Evolutionary conservation across 2,888 invertebrate species (phyloP).

Genomic region (Orthonychiurus folsomi): DNA sequence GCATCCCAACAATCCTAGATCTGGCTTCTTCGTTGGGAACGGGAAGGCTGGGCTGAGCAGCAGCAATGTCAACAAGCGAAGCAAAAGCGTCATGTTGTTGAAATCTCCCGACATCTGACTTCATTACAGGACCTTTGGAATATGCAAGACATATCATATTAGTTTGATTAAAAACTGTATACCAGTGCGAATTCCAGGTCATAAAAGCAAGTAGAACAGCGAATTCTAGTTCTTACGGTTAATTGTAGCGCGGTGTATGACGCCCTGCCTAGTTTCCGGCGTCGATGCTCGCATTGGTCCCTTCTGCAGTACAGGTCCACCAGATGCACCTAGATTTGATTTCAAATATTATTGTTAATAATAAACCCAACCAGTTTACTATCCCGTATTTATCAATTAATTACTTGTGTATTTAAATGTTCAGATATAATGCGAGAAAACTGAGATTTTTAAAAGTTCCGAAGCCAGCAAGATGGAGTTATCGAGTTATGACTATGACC

Average conservation of each 20-base stretch:
- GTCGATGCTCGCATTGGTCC: background rate
- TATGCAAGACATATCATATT: background rate
- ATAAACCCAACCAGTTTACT: too few relatives aligned
- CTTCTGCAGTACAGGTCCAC: too few relatives aligned
- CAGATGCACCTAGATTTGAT: too few relatives aligned
- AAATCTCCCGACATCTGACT: conserved; percentile 27
- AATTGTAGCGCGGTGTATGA: conserved; percentile 52
- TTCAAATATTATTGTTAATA: too few relatives aligned
- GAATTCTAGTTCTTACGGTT: conserved; percentile 28
- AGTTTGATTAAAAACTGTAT: too few relatives aligned
- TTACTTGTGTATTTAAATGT: too few relatives aligned
- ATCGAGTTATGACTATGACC: too few relatives aligned
- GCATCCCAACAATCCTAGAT: conserved; percentile 30
- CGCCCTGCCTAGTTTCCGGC: conserved; percentile 57
- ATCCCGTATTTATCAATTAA: too few relatives aligned
- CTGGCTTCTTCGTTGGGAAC: conserved; percentile 52
- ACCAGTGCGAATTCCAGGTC: too few relatives aligned
- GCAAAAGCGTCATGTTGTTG: conserved; percentile 68
- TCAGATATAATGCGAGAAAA: too few relatives aligned
- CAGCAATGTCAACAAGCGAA: conserved; percentile 82
- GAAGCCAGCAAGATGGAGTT: too few relatives aligned
- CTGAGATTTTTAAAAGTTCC: too few relatives aligned
- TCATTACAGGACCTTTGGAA: background rate
- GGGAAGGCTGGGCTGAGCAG: conserved; percentile 76
- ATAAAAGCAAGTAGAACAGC: background rate